phyloP scores from a whole-genome alignment of 2,888 invertebrate species.

The Aphidoletes aphidimyza region DNA sequence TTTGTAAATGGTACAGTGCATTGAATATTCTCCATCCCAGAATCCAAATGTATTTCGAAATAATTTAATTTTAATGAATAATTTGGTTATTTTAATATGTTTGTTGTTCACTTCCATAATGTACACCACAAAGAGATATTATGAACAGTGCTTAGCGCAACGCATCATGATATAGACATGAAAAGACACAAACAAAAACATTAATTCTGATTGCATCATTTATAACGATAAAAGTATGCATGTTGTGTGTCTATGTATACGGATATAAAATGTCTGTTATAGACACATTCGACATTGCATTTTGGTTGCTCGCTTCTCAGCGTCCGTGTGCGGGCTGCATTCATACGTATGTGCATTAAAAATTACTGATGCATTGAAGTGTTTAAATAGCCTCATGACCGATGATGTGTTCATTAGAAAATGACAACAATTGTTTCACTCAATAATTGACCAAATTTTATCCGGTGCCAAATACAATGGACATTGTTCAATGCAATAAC shows the following conservation, averaged over 20 bases:
- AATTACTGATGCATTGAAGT: constrained; percentile 37
- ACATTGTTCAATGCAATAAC: background rate
- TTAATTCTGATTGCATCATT: constrained; percentile 35
- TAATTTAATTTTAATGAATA: constrained; percentile 49
- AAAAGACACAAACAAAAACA: constrained; percentile 33
- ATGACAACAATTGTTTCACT: constrained; percentile 30
- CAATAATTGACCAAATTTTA: constrained; percentile 43
- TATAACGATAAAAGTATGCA: constrained; percentile 33
- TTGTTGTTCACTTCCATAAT: constrained; percentile 28
- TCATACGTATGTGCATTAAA: background rate
- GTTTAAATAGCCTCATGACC: constrained; percentile 46
- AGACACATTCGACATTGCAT: constrained; percentile 29
- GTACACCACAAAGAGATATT: constrained; percentile 23
- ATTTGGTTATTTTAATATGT: constrained; percentile 49
- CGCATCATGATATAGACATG: constrained; percentile 11
- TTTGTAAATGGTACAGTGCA: too few relatives aligned
- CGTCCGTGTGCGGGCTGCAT: background rate
- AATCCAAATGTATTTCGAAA: constrained; percentile 4
- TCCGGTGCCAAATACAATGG: background rate
- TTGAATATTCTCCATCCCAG: background rate
- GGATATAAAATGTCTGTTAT: constrained; percentile 26
- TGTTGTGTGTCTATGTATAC: background rate
- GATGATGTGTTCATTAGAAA: constrained; percentile 46
- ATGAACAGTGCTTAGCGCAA: constrained; percentile 28
- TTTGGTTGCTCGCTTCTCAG: background rate